These are phyloP conservation scores for Drepana arcuata DNA, from an alignment of 1,140 invertebrate species.

Conservation along the genomic window DNA sequence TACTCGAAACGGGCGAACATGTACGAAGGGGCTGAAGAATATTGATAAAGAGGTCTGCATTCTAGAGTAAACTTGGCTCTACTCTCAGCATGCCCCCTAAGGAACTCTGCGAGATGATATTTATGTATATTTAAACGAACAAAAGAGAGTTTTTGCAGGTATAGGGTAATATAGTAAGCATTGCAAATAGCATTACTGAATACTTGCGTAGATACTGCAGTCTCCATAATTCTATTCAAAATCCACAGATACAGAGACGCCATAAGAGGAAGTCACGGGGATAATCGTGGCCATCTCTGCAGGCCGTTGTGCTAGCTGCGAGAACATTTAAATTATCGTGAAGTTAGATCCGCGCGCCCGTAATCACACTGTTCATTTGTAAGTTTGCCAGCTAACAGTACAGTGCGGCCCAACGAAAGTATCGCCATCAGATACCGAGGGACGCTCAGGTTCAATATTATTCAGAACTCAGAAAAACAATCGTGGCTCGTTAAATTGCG, in stretches of 20 bases:
- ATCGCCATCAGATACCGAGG: slow-evolving; percentile 55
- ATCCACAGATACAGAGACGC: slow-evolving; percentile 30
- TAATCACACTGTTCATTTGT: slow-evolving; percentile 64
- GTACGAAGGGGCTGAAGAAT: too few species aligned
- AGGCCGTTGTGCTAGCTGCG: slow-evolving; percentile 31
- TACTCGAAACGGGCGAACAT: too few species aligned
- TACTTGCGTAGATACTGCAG: slow-evolving; percentile 16
- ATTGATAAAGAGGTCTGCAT: too few species aligned
- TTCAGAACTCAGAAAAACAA: slow-evolving; percentile 69
- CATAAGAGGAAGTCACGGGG: slow-evolving; percentile 47
- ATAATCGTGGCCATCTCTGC: slow-evolving; percentile 41
- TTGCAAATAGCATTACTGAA: slow-evolving; percentile 8
- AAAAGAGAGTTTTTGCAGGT: too few species aligned
- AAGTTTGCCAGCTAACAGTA: slow-evolving; percentile 54
- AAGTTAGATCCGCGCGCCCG: slow-evolving; percentile 50
- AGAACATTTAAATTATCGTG: slow-evolving; percentile 64
- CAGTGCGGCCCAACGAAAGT: slow-evolving; percentile 39
- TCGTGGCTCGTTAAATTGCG: slow-evolving; percentile 65
- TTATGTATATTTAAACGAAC: too few species aligned
- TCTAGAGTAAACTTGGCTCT: too few species aligned
- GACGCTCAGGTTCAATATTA: slow-evolving; percentile 61
- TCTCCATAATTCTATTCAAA: slow-evolving; percentile 46
- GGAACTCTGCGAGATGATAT: too few species aligned
- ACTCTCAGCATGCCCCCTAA: too few species aligned
- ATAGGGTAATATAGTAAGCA: slow-evolving; percentile 1